Percentiles rank a stretch among this genome's conserved stretches.
These are phyloP conservation scores for Elysia chlorotica DNA, from an alignment of 1,140 invertebrate species.

Conservation along the genomic window DNA sequence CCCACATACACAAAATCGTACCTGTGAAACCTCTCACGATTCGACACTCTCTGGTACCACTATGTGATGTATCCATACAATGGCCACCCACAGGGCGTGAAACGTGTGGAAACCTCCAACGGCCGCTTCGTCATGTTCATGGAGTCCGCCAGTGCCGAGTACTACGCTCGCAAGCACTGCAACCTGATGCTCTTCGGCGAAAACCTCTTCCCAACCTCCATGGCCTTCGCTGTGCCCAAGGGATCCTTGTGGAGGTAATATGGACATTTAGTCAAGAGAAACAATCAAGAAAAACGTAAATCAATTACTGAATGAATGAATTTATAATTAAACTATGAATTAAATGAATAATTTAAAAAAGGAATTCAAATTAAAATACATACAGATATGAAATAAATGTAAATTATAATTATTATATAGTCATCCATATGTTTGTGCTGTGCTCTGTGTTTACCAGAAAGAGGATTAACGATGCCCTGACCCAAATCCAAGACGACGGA, in stretches of 20 bases:
- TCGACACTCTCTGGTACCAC: no score
- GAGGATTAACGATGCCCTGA: conserved; percentile 37
- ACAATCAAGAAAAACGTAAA: no score
- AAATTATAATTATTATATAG: not conserved
- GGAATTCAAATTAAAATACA: not conserved
- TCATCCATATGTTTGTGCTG: not conserved
- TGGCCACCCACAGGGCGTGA: conserved; percentile 80
- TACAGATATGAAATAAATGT: not conserved
- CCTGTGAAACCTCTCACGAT: no score
- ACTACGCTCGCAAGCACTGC: conserved; percentile 87
- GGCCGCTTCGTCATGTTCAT: conserved; percentile 89
- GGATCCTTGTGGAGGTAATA: conserved; percentile 4
- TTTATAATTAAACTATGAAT: no score
- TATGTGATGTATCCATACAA: no score
- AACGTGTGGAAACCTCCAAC: conserved; percentile 68
- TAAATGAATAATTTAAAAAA: not conserved
- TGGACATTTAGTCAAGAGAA: no score
- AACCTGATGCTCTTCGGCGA: conserved; percentile 67
- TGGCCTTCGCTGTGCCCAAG: conserved; percentile 74
- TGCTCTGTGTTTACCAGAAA: not conserved
- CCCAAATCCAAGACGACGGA: conserved; percentile 40
- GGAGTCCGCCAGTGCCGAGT: conserved; percentile 92
- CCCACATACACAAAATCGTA: no score
- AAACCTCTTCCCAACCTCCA: conserved; percentile 88
- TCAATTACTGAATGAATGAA: no score